Conservation (phyloP, 2,113 vertebrate genomes). For the Solea solea region DNA sequence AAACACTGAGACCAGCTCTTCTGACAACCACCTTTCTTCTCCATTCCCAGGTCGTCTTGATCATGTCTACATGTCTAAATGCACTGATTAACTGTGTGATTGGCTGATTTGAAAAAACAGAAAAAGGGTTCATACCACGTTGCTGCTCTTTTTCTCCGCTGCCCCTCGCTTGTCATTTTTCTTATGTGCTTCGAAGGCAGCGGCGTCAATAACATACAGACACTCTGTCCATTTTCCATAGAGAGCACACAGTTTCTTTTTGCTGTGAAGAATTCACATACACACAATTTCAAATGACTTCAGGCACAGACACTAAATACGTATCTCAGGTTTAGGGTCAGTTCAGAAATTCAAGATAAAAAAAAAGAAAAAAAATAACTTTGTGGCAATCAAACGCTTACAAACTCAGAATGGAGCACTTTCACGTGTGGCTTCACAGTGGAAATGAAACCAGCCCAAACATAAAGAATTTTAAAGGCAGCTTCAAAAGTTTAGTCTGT, state of each 20-base stretch:
- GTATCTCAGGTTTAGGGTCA: not conserved
- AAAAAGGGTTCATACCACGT: conserved; percentile 81
- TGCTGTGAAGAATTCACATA: conserved; percentile 79
- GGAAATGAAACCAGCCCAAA: not conserved
- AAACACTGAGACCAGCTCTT: too few relatives aligned
- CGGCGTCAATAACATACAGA: conserved; percentile 88
- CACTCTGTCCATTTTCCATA: conserved; percentile 99
- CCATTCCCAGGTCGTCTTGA: too few relatives aligned
- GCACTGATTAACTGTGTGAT: too few relatives aligned
- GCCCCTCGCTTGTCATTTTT: conserved; percentile 90
- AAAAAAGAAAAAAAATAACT: not conserved
- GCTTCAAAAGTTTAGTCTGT: not conserved
- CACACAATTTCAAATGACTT: not conserved
- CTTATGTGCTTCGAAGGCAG: conserved; percentile 88
- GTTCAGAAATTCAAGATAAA: not conserved
- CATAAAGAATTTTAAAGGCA: not conserved
- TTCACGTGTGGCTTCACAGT: not conserved
- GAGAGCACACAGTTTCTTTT: conserved; percentile 92
- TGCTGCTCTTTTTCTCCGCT: conserved; percentile 89
- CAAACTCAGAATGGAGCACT: not conserved
- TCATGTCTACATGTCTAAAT: too few relatives aligned
- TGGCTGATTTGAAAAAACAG: too few relatives aligned
- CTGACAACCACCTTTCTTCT: too few relatives aligned
- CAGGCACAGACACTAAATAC: conserved; percentile 1
- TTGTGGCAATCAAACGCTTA: not conserved